Percentiles rank a stretch among this genome's conserved stretches.
Evolutionary conservation across 2,888 invertebrate genomes (phyloP).

Genomic region (Teleogryllus oceanicus): DNA sequence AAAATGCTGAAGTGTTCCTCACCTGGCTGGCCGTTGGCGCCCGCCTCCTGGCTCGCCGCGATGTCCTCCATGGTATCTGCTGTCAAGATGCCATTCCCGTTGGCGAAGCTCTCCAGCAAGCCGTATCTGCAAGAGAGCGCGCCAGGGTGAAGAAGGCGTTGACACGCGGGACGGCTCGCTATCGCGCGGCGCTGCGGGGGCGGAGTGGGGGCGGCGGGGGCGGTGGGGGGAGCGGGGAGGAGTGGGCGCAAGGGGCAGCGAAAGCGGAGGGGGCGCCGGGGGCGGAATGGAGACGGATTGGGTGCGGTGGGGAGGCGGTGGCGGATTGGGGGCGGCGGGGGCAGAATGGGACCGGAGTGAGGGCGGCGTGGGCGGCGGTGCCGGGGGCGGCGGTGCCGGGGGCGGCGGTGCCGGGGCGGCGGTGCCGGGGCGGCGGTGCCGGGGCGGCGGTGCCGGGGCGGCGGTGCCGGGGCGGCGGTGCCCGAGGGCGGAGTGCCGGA

Average conservation of each 20-base stretch:
- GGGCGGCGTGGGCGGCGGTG: too few species aligned
- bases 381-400: too few species aligned
- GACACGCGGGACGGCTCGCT: background rate
- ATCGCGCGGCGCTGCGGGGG: background rate
- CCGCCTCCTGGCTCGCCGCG: conserved; percentile 31
- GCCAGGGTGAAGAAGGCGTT: background rate
- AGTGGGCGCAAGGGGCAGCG: too few species aligned
- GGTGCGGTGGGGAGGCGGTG: background rate
- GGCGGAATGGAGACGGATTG: background rate
- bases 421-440: background rate
- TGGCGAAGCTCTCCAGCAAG: conserved; percentile 36
- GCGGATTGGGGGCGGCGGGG: background rate
- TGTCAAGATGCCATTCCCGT: conserved; percentile 34
- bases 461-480: too few species aligned
- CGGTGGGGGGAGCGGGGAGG: background rate
- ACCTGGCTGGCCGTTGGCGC: conserved; percentile 28
- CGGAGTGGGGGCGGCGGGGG: background rate
- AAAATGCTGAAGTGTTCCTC: background rate
- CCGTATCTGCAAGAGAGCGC: conserved; percentile 34
- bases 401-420: too few species aligned
- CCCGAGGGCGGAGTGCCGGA: too few species aligned
- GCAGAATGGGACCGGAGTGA: too few species aligned
- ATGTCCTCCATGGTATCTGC: conserved; percentile 34
- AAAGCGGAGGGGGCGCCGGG: too few species aligned
- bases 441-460: too few species aligned